These are phyloP conservation scores for Caracal caracal DNA, from an alignment of 2,113 vertebrate genomes.

Conservation along the genomic window DNA sequence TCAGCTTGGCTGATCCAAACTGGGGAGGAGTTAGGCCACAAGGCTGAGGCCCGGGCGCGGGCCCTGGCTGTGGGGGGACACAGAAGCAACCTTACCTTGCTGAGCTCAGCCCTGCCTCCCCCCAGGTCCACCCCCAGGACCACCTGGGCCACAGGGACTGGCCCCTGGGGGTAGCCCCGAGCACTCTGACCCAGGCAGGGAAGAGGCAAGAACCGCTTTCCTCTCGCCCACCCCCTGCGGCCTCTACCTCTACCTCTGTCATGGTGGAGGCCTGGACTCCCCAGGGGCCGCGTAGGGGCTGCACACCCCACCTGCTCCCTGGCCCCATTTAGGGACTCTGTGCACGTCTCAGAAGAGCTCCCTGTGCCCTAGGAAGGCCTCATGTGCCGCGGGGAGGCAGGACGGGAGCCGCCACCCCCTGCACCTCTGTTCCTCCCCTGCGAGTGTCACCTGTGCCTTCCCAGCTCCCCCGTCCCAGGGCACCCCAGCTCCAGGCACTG, in stretches of 20 bases:
- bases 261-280: not conserved
- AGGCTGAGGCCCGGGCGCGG: not conserved
- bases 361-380: too few species aligned
- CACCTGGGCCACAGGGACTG: not conserved
- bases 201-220: not conserved
- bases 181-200: not conserved
- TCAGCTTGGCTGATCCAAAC: not conserved
- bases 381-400: accelerated
- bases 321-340: too few species aligned
- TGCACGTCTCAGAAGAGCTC: not conserved
- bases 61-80: too few species aligned
- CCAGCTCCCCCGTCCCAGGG: not conserved
- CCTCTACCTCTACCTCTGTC: not conserved
- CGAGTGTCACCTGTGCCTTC: not conserved
- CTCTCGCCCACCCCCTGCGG: not conserved
- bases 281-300: not conserved
- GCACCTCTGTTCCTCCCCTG: not conserved
- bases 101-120: not conserved
- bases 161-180: not conserved
- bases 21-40: accelerated
- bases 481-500: not conserved
- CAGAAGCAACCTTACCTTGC: accelerated
- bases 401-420: not conserved
- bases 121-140: not conserved
- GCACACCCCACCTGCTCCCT: not conserved